Evolutionary conservation across 2,113 vertebrate genomes (phyloP).

Genomic region (Scatophagus argus): DNA sequence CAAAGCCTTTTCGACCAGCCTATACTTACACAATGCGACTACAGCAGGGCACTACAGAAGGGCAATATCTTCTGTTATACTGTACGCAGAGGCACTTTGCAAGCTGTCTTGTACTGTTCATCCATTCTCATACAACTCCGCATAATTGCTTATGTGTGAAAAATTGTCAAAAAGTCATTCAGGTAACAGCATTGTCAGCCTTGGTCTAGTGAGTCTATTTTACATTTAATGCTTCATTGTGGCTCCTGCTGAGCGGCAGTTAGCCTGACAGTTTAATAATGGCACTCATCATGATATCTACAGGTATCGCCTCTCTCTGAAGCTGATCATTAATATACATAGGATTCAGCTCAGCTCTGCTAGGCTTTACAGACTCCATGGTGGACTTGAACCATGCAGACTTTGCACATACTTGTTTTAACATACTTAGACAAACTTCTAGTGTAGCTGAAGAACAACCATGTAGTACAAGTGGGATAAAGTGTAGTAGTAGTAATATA

Average conservation of each 20-base stretch:
- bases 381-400: not conserved
- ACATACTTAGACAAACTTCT: too few species aligned
- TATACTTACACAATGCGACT: not conserved
- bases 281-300: conserved; percentile 44
- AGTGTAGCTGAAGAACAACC: too few species aligned
- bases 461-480: not conserved
- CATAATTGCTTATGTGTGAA: conserved; percentile 37
- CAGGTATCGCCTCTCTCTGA: conserved; percentile 36
- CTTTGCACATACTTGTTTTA: not conserved
- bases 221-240: conserved; percentile 52
- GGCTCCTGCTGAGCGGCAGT: conserved; percentile 40
- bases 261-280: conserved; percentile 44
- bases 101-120: conserved; percentile 15
- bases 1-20: not conserved
- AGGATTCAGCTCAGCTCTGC: conserved; percentile 17
- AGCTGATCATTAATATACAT: conserved; percentile 35
- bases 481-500: not conserved
- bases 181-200: conserved; percentile 32
- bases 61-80: conserved; percentile 5
- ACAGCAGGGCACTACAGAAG: too few species aligned
- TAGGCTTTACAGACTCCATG: not conserved
- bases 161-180: conserved; percentile 44
- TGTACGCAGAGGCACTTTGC: not conserved
- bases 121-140: conserved; percentile 23
- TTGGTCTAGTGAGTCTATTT: conserved; percentile 48